These are phyloP conservation scores for Podiceps cristatus DNA, from an alignment of 2,113 vertebrate species.

Conservation along the genomic window DNA sequence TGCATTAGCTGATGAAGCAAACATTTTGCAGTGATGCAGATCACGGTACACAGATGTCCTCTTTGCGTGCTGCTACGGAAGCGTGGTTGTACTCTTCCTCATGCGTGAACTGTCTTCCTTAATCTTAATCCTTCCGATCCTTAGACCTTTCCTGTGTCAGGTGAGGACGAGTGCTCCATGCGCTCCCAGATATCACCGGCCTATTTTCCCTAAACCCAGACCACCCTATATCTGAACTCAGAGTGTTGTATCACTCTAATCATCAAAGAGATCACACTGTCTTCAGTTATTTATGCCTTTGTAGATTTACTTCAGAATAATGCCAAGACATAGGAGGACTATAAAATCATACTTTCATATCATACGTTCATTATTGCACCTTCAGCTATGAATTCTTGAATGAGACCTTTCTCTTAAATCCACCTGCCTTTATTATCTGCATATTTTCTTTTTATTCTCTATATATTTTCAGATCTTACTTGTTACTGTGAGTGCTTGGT, in stretches of 20 bases:
- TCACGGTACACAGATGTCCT: not conserved
- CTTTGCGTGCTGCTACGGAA: not conserved
- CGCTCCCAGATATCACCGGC: not conserved
- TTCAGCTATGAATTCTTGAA: not conserved
- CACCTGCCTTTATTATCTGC: not conserved
- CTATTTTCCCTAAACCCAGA: not conserved
- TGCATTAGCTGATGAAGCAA: not conserved
- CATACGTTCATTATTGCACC: not conserved
- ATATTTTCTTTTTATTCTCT: not conserved
- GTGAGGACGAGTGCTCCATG: not conserved
- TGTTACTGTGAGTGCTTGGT: not conserved
- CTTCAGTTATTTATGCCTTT: not conserved
- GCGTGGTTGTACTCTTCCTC: not conserved
- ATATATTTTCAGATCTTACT: not conserved
- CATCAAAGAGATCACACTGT: not conserved
- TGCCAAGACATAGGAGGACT: not conserved
- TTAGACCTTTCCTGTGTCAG: slow-evolving; percentile 7
- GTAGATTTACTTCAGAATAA: not conserved
- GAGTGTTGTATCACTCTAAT: not conserved
- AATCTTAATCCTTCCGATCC: slow-evolving; percentile 47
- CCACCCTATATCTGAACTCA: not conserved
- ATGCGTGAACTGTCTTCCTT: not conserved
- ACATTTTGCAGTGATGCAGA: not conserved
- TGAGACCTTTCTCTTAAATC: not conserved
- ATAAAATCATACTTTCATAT: not conserved